These are phyloP conservation scores for Pseudopipra pipra DNA, from an alignment of 2,113 vertebrate species.

Conservation along the genomic window DNA sequence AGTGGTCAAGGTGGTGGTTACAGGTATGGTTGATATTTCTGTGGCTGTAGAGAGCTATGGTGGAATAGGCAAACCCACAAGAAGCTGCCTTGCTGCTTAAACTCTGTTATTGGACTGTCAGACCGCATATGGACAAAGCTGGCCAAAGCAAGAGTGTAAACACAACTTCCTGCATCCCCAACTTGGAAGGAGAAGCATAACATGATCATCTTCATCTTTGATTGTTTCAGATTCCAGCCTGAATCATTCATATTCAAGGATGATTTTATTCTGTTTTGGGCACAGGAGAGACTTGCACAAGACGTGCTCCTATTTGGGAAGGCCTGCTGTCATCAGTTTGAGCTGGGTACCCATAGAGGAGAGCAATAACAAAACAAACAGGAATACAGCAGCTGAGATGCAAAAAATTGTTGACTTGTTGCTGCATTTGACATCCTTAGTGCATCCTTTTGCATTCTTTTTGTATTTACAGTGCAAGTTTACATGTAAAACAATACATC, in stretches of 20 bases:
- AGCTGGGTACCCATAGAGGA: not conserved
- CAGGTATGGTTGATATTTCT: not conserved
- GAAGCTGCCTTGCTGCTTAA: not conserved
- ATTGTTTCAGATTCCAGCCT: not conserved
- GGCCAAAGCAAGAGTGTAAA: not conserved
- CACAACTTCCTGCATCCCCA: not conserved
- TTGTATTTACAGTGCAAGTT: not conserved
- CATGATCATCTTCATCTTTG: not conserved
- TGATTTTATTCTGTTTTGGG: not conserved
- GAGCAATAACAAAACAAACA: not conserved
- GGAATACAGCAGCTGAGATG: not conserved
- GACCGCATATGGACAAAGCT: not conserved
- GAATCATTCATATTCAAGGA: not conserved
- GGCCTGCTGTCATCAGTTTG: not conserved
- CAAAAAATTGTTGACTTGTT: not conserved
- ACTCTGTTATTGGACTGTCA: not conserved
- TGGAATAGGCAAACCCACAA: not conserved
- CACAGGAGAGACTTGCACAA: not conserved
- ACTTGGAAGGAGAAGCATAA: not conserved
- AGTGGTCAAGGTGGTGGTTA: rapidly evolving
- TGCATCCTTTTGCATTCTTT: not conserved
- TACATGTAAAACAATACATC: not conserved
- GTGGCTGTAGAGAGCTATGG: not conserved
- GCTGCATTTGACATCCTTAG: not conserved
- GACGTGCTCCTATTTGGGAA: not conserved